phyloP scores from a whole-genome alignment of 2,797 vertebrate species.

The Lepus townsendii region DNA sequence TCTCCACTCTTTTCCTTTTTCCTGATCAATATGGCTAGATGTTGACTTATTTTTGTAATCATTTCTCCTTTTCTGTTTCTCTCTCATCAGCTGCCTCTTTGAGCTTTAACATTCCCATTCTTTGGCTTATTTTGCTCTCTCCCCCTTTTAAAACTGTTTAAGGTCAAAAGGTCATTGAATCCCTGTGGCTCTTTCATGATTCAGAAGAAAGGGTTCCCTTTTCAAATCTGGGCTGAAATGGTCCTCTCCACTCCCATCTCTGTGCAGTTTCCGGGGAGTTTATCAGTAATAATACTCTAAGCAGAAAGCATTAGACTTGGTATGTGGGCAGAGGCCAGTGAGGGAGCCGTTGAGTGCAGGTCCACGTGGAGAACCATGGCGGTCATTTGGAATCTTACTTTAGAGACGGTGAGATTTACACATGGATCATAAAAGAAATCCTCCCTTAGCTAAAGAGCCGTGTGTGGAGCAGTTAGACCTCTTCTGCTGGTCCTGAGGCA shows the following conservation, averaged over 20 bases:
- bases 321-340: not conserved
- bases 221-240: not conserved
- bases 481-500: not conserved
- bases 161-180: not conserved
- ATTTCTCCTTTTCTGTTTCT: not conserved
- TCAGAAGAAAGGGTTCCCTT: not conserved
- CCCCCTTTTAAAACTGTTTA: not conserved
- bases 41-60: conserved; percentile 25
- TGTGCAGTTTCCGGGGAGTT: not conserved
- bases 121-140: not conserved
- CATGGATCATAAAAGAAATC: not conserved
- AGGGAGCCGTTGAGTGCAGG: not conserved
- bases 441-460: not conserved
- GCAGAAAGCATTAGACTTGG: not conserved
- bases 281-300: not conserved
- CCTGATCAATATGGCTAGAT: not conserved
- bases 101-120: conserved; percentile 29
- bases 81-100: not conserved
- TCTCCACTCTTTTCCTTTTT: not conserved
- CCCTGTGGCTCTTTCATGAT: not conserved
- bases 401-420: not conserved
- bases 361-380: not conserved
- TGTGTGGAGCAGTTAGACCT: not conserved
- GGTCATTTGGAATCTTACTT: not conserved
- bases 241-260: not conserved